Base-by-base conservation (phyloP, 2,113 vertebrate species). In the Hyperoodon ampullatus region DNA sequence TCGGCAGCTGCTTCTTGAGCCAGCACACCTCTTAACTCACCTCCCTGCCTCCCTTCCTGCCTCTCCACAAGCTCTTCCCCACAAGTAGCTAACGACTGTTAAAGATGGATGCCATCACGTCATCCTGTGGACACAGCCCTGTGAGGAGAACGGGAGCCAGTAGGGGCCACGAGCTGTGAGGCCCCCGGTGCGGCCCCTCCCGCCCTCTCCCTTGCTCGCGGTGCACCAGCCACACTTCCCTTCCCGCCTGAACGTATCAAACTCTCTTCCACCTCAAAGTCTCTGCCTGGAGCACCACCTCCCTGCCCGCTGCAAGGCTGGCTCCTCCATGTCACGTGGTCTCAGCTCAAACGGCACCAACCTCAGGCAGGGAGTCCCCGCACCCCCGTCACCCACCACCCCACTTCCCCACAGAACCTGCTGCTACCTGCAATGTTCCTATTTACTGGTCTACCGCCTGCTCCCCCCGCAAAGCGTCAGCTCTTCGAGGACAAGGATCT, bases 241-340 rank as follows among this genome's bases (percentile, higher is more conserved):
- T 71, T 94, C 47, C 66, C 60, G 55, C 53, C 68, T 35, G 11
- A 50, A 15, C 8, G 30, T 24, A 33, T 53, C 80, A 33, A 21
- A 83, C 15, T 80, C 58, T 50, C 66, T 88, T 16, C 63, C 11
- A 35, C 15, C 70, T 60, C 65, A 44, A 53, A 83, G 63, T 53
- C 55, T 84, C 68, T 70, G 10, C 70, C 68, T 35, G 26, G 42
- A 78, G 88, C 26, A 39, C 23, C 84, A 26, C 0, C 60, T 74
- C 35, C 14, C 19, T 14, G 74, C 72, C 28, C 7, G 18, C 14
- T 26, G 16, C 60, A 33, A 94, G 50, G 4, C 39, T 63, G 12
- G 18, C 74, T 42, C 75, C 23, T 60, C 50, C 15, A 4, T 0
- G 14, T 42, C 68, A 28, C 0, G 15, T 0, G 1, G 10, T 88